Conservation (phyloP, 2,113 vertebrate genomes). For the Dromaius novaehollandiae region DNA sequence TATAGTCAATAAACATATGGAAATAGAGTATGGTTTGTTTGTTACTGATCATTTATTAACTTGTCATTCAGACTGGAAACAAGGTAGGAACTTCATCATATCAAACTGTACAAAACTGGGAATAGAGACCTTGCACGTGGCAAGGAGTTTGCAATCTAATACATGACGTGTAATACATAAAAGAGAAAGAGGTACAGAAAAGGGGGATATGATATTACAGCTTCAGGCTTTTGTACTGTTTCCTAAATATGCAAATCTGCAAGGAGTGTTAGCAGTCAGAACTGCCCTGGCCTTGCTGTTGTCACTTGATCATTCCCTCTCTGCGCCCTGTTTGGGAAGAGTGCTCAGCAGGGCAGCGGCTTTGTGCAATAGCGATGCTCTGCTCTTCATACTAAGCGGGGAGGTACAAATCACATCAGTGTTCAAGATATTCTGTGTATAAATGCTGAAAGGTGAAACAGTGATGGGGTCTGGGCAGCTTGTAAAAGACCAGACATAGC, state of each 20-base stretch:
- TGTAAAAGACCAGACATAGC: background rate
- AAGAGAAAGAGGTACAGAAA: background rate
- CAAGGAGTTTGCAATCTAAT: background rate
- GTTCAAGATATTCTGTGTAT: background rate
- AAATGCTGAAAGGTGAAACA: background rate
- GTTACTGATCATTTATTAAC: background rate
- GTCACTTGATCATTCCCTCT: background rate
- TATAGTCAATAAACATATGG: background rate
- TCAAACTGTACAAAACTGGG: background rate
- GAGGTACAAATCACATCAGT: background rate
- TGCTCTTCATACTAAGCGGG: background rate
- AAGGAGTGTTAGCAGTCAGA: background rate
- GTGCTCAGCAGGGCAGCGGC: background rate
- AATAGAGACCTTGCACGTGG: background rate
- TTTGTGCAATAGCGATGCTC: background rate
- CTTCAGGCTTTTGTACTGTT: background rate
- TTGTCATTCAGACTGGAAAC: background rate
- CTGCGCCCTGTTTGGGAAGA: fast-evolving
- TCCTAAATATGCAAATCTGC: background rate
- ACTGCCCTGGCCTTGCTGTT: background rate
- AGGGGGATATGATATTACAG: background rate
- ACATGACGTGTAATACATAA: background rate
- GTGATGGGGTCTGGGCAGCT: background rate
- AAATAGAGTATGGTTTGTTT: background rate
- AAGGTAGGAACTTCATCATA: background rate